Evolutionary conservation across 2,797 vertebrate species (phyloP).

Genomic region (Allobates femoralis): DNA sequence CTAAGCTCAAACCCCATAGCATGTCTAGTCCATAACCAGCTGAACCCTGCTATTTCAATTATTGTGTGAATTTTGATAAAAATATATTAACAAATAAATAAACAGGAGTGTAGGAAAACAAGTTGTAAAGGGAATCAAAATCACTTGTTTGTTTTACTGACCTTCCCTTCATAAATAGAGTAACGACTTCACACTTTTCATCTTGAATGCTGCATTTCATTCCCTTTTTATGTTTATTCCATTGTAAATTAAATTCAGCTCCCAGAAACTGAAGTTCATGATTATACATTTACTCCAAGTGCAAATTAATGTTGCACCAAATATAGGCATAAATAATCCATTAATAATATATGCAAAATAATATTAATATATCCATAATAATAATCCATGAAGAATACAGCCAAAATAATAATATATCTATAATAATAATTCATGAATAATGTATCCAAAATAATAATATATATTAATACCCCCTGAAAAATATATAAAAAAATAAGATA

Average conservation of each 20-base stretch:
- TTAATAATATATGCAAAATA: too few relatives aligned
- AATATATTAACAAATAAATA: neutral
- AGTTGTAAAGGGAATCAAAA: neutral
- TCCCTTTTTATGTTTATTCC: neutral
- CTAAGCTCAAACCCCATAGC: neutral
- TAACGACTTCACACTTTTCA: neutral
- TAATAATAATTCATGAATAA: too few relatives aligned
- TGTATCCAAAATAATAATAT: too few relatives aligned
- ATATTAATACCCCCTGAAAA: too few relatives aligned
- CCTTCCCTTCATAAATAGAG: neutral
- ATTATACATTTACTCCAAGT: neutral
- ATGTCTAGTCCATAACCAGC: neutral
- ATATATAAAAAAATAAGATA: too few relatives aligned
- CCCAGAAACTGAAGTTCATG: neutral
- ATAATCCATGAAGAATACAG: too few relatives aligned
- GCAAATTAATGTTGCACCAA: neutral
- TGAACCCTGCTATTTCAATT: too few relatives aligned
- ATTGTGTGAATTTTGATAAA: neutral
- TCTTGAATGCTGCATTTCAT: neutral
- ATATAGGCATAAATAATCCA: neutral
- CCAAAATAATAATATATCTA: too few relatives aligned
- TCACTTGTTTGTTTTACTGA: neutral
- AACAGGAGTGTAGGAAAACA: neutral
- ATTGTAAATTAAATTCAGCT: neutral
- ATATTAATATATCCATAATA: too few relatives aligned